These are phyloP conservation scores for Eretmochelys imbricata DNA, from an alignment of 2,113 vertebrate genomes.

Conservation along the genomic window DNA sequence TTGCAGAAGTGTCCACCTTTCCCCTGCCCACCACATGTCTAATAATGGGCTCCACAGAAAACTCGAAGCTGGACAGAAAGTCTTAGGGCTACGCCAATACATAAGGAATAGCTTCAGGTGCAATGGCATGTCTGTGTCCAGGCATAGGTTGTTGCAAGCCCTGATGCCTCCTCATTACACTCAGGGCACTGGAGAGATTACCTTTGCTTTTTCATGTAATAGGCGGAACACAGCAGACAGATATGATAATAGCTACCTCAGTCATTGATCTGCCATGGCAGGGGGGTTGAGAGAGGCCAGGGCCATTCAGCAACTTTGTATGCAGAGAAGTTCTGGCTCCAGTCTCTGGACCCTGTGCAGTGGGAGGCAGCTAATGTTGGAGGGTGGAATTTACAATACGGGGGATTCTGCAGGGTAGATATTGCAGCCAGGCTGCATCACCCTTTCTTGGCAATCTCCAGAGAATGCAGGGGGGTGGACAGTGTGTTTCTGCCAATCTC, in stretches of 20 bases:
- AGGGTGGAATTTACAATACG: neutral
- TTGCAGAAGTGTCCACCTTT: neutral
- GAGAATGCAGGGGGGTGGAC: neutral
- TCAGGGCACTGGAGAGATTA: neutral
- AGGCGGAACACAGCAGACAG: neutral
- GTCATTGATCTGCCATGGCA: neutral
- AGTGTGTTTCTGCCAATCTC: neutral
- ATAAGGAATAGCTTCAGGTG: neutral
- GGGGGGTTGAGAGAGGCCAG: neutral
- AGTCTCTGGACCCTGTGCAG: fast-evolving
- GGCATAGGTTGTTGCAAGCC: neutral
- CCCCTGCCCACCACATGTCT: neutral
- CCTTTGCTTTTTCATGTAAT: too few relatives aligned
- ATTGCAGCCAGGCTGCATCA: neutral
- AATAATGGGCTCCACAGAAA: neutral
- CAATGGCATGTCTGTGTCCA: neutral
- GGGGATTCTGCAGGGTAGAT: neutral
- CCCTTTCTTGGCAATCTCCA: neutral
- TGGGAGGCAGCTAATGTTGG: neutral
- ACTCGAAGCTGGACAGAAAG: neutral
- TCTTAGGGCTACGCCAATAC: fast-evolving
- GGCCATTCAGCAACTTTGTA: neutral
- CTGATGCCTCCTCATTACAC: neutral
- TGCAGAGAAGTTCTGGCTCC: neutral
- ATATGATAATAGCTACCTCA: neutral